Evolutionary conservation across 2,797 vertebrate genomes (phyloP).

Genomic region (Ibycter americanus): DNA sequence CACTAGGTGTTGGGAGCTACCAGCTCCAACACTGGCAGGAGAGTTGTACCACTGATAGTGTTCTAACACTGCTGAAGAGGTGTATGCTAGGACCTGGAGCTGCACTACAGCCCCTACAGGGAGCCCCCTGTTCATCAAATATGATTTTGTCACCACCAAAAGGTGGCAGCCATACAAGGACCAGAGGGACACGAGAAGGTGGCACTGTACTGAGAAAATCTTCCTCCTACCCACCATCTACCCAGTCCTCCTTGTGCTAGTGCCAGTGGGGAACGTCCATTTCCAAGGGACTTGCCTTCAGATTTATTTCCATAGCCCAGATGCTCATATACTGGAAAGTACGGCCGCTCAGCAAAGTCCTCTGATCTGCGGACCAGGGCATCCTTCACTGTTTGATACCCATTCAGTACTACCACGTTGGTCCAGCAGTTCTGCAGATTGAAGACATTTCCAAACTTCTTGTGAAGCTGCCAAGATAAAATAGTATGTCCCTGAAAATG

Average conservation of each 20-base stretch:
- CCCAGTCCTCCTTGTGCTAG: background rate
- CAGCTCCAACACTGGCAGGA: background rate
- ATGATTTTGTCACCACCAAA: background rate
- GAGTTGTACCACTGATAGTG: background rate
- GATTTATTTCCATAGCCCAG: background rate
- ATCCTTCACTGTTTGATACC: constrained; percentile 63
- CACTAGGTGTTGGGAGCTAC: background rate
- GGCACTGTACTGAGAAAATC: background rate
- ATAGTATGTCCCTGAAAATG: background rate
- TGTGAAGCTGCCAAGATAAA: constrained; percentile 52
- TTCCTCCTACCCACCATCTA: background rate
- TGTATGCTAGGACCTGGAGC: background rate
- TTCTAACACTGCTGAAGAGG: background rate
- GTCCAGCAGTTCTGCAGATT: constrained; percentile 67
- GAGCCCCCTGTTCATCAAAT: background rate
- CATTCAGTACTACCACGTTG: constrained; percentile 66
- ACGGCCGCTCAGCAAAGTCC: constrained; percentile 67
- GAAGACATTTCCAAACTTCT: constrained; percentile 70
- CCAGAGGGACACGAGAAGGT: background rate
- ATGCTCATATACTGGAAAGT: background rate
- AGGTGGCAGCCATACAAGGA: background rate
- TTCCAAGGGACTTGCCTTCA: constrained; percentile 51
- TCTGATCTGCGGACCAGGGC: constrained; percentile 57
- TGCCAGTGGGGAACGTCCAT: background rate
- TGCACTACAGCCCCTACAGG: background rate